Evolutionary conservation across 2,797 vertebrate genomes (phyloP), one percentile per base, ranked within the genome.

Genomic region (Trichosurus vulpecula): DNA sequence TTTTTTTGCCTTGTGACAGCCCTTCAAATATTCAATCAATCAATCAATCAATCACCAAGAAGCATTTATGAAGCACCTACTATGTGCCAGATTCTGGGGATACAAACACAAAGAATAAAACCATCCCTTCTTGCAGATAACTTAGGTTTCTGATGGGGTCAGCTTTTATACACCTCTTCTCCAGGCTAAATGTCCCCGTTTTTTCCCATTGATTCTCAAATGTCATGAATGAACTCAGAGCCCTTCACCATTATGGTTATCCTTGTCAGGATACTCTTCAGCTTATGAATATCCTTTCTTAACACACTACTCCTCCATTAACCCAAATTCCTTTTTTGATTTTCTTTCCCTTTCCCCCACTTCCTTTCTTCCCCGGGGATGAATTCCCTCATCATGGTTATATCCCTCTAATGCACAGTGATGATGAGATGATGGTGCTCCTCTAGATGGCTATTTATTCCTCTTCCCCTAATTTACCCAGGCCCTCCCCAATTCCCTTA

Each of bases 401-500:
- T 9, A 47, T 66, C 13, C 35, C 61, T 66, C 47, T 5, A 9
- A 19, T 0, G 6, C 19, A 41, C 66, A 25, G 9, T 2, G 19
- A 10, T 0, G 25, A 22, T 0, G 2, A 41, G 66, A 81, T 10
- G 66, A 47, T 81, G 66, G 2, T 6, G 53, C 14, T 4, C 8
- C 89, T 53, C 0, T 93, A 97, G 91, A n/a, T 52, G 14, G 6
- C 87, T 96, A 93, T 95, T 96, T 81, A 90, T 93, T 74, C 90
- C 19, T 14, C 0, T 12, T 93, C 95, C 94, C 87, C 6, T 95
- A 94, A 93, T 74, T 81, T 47, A 22, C 66, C 22, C 66, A 9
- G 25, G 19, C 19, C 66, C 66, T 35, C 35, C 66, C n/a, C 66
- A 47, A n/a, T 47, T 81, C 41, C 66, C n/a, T 9, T 22, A 25